A percentile compares a stretch with the other conserved stretches of the same genome.
phyloP scores from a whole-genome alignment of 2,113 vertebrate species.

The Lepus europaeus region DNA sequence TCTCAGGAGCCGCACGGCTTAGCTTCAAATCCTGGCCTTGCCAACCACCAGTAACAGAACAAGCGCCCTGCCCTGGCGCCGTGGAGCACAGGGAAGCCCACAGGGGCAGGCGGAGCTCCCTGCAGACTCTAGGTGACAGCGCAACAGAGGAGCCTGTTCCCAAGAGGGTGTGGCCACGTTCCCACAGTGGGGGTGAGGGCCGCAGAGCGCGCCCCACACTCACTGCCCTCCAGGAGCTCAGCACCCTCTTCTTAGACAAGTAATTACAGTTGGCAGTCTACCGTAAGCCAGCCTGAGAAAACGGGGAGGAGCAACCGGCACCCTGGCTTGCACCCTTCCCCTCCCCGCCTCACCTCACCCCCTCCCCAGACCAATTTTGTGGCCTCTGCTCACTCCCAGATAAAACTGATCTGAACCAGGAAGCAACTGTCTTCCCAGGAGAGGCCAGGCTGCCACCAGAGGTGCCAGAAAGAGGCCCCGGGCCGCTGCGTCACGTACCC shows the following conservation, averaged over 20 bases:
- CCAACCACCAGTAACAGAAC: accelerated
- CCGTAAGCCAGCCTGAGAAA: background rate
- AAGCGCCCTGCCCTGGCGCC: background rate
- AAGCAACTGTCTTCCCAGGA: accelerated
- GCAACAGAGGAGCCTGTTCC: accelerated
- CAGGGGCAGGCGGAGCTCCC: background rate
- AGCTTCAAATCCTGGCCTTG: background rate
- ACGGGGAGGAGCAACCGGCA: background rate
- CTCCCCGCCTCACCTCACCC: accelerated
- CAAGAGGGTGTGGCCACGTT: too few species aligned
- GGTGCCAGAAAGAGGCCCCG: background rate
- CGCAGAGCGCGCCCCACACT: accelerated
- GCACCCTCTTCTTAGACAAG: background rate
- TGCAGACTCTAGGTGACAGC: too few species aligned
- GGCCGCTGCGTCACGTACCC: background rate
- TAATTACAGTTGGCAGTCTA: accelerated
- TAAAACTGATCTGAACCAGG: background rate
- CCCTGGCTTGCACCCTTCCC: background rate
- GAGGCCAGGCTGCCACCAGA: too few species aligned
- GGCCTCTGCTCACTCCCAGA: background rate
- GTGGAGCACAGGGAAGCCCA: background rate
- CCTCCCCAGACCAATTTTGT: background rate
- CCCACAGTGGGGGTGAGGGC: too few species aligned
- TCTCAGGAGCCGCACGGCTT: background rate
- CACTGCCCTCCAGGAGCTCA: background rate